Percentiles rank a stretch among this genome's conserved stretches.
Evolutionary conservation across 2,113 vertebrate species (phyloP).

Genomic region (Lamprologus lemairii): DNA sequence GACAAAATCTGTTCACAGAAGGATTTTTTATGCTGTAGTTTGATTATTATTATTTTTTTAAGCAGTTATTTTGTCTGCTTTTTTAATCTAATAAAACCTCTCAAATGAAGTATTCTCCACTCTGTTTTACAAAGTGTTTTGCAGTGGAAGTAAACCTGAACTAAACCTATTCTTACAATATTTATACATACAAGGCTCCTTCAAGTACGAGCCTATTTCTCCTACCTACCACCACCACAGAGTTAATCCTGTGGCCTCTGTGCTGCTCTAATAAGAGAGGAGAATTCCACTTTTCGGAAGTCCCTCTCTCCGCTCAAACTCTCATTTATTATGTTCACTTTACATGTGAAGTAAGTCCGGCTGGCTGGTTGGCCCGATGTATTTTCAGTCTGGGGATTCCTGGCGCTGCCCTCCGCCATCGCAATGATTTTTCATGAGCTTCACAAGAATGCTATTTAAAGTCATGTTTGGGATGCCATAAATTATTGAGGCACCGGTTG

Average conservation of each 20-base stretch:
- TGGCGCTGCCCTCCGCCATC: constrained; percentile 16
- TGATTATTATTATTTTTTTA: neutral
- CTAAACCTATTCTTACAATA: neutral
- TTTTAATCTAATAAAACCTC: neutral
- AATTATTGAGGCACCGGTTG: constrained; percentile 10
- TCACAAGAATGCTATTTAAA: constrained; percentile 18
- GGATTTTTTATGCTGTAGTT: neutral
- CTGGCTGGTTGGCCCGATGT: neutral
- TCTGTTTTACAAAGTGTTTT: neutral
- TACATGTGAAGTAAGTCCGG: neutral
- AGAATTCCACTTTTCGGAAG: constrained; percentile 28
- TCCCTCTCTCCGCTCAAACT: constrained; percentile 31
- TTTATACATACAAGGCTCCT: neutral
- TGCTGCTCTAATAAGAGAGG: constrained; percentile 19
- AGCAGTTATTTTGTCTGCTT: neutral
- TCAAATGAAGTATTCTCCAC: neutral
- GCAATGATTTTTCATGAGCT: constrained; percentile 29
- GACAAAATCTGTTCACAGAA: neutral
- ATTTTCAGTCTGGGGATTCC: constrained; percentile 37
- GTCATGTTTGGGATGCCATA: neutral
- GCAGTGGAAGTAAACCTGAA: neutral
- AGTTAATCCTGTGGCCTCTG: constrained; percentile 21
- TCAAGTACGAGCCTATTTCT: neutral
- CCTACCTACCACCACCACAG: neutral
- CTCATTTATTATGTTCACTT: constrained; percentile 48